Conservation (phyloP, 2,113 vertebrate genomes). For the mouse (Mus musculus) region GRCm39 chr9:68652501-68653000, state of each 20-base stretch:
- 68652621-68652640: conserved; percentile 62
- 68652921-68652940: not conserved
- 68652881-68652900: conserved; percentile 17
- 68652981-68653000: not conserved
- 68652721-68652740: not conserved
- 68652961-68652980: not conserved
- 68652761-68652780: not conserved
- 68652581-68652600: conserved; percentile 76
- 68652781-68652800: not conserved
- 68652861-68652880: conserved; percentile 20
- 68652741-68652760: not conserved
- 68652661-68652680: not conserved
- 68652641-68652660: not conserved
- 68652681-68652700: not conserved
- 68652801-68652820: not conserved
- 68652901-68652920: conserved; percentile 30
- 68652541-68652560: conserved; percentile 26
- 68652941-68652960: not conserved
- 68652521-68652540: conserved; percentile 84
- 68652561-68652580: conserved; percentile 68
- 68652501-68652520: conserved; percentile 84
- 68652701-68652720: not conserved
- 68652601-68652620: conserved; percentile 77
- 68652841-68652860: conserved; percentile 66
- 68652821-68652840: not conserved